phyloP scores from a whole-genome alignment of 2,797 vertebrate species.

The Varecia variegata region DNA sequence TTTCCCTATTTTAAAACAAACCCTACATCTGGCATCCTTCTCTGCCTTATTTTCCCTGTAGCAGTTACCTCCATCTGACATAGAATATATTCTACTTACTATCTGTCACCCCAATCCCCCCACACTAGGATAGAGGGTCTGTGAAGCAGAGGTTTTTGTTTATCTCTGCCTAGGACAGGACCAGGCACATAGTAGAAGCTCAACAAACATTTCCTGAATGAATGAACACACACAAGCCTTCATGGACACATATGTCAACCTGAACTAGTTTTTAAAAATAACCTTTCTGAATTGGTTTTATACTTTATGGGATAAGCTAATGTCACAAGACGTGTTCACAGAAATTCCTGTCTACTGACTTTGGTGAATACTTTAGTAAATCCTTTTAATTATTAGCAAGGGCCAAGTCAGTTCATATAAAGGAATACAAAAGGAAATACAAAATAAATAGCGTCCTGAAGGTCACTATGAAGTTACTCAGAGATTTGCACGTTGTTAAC shows the following conservation, averaged over 20 bases:
- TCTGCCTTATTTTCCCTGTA: not conserved
- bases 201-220: not conserved
- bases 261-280: not conserved
- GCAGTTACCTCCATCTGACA: not conserved
- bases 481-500: constrained; percentile 15
- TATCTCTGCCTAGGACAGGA: not conserved
- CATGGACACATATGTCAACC: not conserved
- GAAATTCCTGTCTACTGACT: constrained; percentile 10
- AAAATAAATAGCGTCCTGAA: constrained; percentile 54
- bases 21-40: not conserved
- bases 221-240: not conserved
- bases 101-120: not conserved
- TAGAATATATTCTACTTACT: not conserved
- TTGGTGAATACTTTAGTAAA: not conserved
- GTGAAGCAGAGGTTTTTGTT: not conserved
- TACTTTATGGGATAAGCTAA: not conserved
- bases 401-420: not conserved
- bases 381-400: constrained; percentile 56
- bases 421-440: constrained; percentile 24
- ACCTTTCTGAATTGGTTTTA: not conserved
- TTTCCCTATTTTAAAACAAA: not conserved
- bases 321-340: not conserved
- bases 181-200: not conserved
- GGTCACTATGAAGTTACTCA: not conserved
- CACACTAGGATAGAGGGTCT: not conserved